A percentile compares a stretch with the other conserved stretches of the same genome.
phyloP scores from a whole-genome alignment of 2,888 invertebrate species.

The Drosophila emarginata region DNA sequence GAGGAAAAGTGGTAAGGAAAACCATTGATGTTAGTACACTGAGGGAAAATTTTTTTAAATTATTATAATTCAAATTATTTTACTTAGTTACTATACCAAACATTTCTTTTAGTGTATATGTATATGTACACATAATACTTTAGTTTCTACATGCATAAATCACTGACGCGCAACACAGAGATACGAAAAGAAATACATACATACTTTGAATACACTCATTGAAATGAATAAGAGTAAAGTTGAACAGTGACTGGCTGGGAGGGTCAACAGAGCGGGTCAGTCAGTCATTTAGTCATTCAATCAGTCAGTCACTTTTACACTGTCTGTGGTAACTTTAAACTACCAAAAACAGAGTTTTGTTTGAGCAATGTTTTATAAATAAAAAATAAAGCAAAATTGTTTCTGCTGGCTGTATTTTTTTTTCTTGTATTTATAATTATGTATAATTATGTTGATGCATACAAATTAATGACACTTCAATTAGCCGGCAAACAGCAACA shows the following conservation, averaged over 20 bases:
- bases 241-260: neutral
- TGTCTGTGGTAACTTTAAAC: neutral
- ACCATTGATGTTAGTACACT: neutral
- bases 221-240: neutral
- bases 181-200: neutral
- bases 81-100: neutral
- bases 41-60: neutral
- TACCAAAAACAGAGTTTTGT: constrained; percentile 21
- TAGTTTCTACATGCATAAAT: constrained; percentile 9
- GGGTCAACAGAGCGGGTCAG: constrained; percentile 69
- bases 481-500: constrained; percentile 44
- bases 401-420: constrained; percentile 37
- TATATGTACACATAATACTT: constrained; percentile 31
- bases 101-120: constrained; percentile 5
- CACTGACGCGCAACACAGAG: constrained; percentile 15
- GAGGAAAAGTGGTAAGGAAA: constrained; percentile 4
- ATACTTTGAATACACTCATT: constrained; percentile 8
- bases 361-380: neutral
- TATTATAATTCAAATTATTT: no score
- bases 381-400: constrained; percentile 2
- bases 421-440: constrained; percentile 54
- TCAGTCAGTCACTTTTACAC: neutral
- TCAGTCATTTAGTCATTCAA: constrained; percentile 15
- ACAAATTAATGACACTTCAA: constrained; percentile 74
- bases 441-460: constrained; percentile 72